phyloP scores from a whole-genome alignment of 1,140 invertebrate genomes.

The Drosophila dunni region DNA sequence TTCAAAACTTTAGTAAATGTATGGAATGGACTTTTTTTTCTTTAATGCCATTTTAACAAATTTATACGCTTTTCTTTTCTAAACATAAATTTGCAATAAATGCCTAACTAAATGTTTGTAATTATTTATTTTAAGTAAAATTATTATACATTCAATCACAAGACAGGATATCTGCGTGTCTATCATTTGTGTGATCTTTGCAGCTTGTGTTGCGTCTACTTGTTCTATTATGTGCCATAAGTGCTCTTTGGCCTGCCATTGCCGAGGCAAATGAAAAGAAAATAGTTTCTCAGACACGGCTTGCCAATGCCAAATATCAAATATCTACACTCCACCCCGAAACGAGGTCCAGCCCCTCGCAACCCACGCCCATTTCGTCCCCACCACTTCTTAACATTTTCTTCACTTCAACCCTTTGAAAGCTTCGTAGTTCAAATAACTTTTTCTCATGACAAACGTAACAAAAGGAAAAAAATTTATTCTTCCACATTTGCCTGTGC shows the following conservation, averaged over 20 bases:
- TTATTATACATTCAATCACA: background rate
- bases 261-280: constrained; percentile 70
- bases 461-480: constrained; percentile 23
- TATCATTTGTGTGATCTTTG: background rate
- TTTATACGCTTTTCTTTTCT: no score
- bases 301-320: constrained; percentile 50
- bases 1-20: no score
- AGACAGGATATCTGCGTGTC: background rate
- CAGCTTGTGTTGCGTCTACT: constrained; percentile 13
- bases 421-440: constrained; percentile 59
- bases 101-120: no score
- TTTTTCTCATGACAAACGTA: constrained; percentile 59
- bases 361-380: no score
- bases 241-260: constrained; percentile 42
- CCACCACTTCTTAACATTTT: no score
- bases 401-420: background rate
- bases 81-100: no score
- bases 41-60: no score
- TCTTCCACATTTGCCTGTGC: constrained; percentile 39
- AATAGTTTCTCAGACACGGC: constrained; percentile 67
- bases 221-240: constrained; percentile 60
- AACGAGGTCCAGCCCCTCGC: no score
- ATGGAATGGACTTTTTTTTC: no score
- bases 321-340: background rate
- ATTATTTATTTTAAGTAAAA: no score